A percentile compares a stretch with the other conserved stretches of the same genome.
phyloP scores from a whole-genome alignment of 2,113 vertebrate genomes.

The Galemys pyrenaicus region DNA sequence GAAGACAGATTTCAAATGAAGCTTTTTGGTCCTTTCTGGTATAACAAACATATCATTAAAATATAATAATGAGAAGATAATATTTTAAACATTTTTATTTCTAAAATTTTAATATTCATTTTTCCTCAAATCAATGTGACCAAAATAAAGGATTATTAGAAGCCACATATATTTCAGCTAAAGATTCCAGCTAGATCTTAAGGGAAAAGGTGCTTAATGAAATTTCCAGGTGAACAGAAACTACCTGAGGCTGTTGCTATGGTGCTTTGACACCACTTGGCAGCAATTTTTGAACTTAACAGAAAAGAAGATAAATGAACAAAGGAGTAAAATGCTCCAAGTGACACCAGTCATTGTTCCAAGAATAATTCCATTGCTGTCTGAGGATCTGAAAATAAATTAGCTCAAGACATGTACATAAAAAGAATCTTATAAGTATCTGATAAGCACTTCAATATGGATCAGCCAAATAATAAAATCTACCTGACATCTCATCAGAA shows the following conservation, averaged over 20 bases:
- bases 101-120: neutral
- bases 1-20: neutral
- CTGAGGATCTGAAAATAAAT: conserved; percentile 72
- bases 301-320: conserved; percentile 65
- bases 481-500: conserved; percentile 40
- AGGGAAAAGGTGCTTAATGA: conserved; percentile 72
- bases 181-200: neutral
- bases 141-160: neutral
- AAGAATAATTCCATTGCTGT: conserved; percentile 59
- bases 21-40: neutral
- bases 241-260: conserved; percentile 73
- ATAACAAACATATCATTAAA: neutral
- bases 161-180: neutral
- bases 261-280: conserved; percentile 72
- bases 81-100: neutral
- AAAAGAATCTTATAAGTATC: conserved; percentile 60
- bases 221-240: conserved; percentile 74
- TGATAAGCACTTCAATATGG: conserved; percentile 51
- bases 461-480: conserved; percentile 66
- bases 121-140: conserved; percentile 9
- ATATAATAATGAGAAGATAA: neutral
- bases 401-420: conserved; percentile 29
- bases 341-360: conserved; percentile 66
- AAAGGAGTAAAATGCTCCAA: conserved; percentile 51
- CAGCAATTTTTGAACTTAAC: conserved; percentile 76